Base-by-base conservation (phyloP, 1,140 invertebrate genomes). In the Neodiprion virginianus region DNA sequence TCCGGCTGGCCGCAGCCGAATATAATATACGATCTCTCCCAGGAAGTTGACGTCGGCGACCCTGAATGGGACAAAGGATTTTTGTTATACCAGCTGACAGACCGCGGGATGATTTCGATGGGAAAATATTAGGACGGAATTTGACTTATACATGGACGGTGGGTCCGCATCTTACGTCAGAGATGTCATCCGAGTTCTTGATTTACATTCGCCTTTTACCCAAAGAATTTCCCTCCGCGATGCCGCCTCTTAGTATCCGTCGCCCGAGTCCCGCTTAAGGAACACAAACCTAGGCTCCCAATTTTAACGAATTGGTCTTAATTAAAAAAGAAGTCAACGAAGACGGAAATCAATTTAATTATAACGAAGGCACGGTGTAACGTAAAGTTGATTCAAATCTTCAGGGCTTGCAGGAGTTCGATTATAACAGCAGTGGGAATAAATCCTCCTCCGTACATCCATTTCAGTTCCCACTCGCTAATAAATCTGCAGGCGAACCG, bases 41-140 rank as follows among this genome's bases (percentile, higher is more conserved):
- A 40, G 28, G 28, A 40, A 40, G 28, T 40, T 40, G 28, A 40
- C 5, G 28, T 40, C 28, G 28, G 28, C 28, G n/a, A 12, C 53
- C 53, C 53, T 61, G 11, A 40, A 17, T 61, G 53, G 53, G 53
- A 61, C 53, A 61, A 61, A 61, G 53, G 53, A 61, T 61, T 61
- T 61, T 61, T 61, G 53, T 21, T 21, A 21, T 61, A 61, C 53
- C 53, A 61, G 53, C 53, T 61, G 53, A 61, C 53, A 61, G n/a
- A 61, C 11, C 53, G 53, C 11, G n/a, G 53, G 53, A 61, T 12
- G 53, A 17, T 40, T 40, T 40, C 11, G 11, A 61, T 61, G 53
- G 53, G 53, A 61, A 61, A 61, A 61, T 61, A 61, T 61, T 61
- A 61, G 53, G 53, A 61, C 53, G 53, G 53, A 61, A 61, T 61